Base-by-base conservation (phyloP, 53 echinoderm and acorn worm species). In the Paelopatides confundens region DNA sequence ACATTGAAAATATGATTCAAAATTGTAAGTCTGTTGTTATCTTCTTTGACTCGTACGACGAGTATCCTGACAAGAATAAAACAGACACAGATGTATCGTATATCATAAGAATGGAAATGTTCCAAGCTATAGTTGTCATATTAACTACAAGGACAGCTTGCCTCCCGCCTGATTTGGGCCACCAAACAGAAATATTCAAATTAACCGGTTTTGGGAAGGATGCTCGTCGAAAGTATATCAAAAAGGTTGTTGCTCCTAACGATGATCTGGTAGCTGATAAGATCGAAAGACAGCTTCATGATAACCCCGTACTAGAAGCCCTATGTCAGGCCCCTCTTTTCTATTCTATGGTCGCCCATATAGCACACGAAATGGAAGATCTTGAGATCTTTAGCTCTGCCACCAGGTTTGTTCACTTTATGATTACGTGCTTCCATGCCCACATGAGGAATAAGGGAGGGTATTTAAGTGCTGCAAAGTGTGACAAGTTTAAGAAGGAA, bases 41-140 rank as follows among this genome's bases (percentile, higher is more conserved):
- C 5, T 14, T 67, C 14, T 51, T 77, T 11, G 77, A 77, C 38
- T 28, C 50, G 4, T 77, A 77, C 27, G 77, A 77, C 31, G 49
- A 77, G n/a, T 77, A 77, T 31, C 27, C 77, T 28, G 77, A 47
- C n/a, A 77, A 47, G 21, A 27, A 26, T 50, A 7, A n/a, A 30
- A 26, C 23, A 21, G 24, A 46, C 8, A 46, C 77, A 47, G 77
- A 77, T 26, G 6, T 77, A 8, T 67, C 31, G 30, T 26, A 11
- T 18, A 67, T 67, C 67, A 67, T 67, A 4, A 30, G 31, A 6
- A 67, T 33, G 67, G 17, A 67, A 67, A 67, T 67, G 67, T 67
- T 67, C 18, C 67, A 31, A 35, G 35, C 27, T 4, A 35, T 35
- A 1, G 35, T n/a, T 67, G 67, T 67, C 67, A 17, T 67, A 6